Evolutionary conservation across 2,888 invertebrate genomes (phyloP).

Genomic region (Pandemis cinnamomeana): DNA sequence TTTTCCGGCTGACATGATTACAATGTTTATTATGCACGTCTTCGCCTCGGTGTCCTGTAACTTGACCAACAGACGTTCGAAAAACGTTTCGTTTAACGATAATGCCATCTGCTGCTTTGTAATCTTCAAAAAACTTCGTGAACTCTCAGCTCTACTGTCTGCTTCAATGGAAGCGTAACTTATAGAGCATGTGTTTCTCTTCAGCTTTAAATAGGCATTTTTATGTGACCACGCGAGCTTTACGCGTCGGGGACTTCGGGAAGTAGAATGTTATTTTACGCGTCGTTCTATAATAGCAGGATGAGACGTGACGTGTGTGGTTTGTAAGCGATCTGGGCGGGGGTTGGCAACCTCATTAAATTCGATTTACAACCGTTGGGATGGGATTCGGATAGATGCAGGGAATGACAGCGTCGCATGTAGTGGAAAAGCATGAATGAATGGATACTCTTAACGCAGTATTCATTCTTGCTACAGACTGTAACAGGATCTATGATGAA

Average conservation of each 20-base stretch:
- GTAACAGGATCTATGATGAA: not conserved
- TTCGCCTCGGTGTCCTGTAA: no score
- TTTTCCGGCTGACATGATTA: no score
- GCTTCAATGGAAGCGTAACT: no score
- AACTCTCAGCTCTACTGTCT: no score
- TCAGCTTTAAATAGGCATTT: constrained; percentile 36
- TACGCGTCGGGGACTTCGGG: not conserved
- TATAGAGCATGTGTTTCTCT: constrained; percentile 23
- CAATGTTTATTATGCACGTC: no score
- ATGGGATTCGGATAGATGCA: not conserved
- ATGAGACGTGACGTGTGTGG: constrained; percentile 4
- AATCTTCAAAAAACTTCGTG: no score
- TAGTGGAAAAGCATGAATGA: no score
- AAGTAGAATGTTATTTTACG: constrained; percentile 26
- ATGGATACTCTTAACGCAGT: no score
- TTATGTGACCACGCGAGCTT: constrained; percentile 19
- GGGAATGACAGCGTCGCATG: not conserved
- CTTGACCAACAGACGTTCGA: no score
- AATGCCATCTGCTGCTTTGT: no score
- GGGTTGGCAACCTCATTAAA: constrained; percentile 19
- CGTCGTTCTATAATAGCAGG: constrained; percentile 7
- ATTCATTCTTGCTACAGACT: no score
- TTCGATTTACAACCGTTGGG: not conserved
- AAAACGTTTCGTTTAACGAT: no score
- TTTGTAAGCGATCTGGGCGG: constrained; percentile 5